Evolutionary conservation across 2,888 invertebrate species (phyloP), one percentile per base, ranked within the genome.

Genomic region (Caenorhabditis uteleia): DNA sequence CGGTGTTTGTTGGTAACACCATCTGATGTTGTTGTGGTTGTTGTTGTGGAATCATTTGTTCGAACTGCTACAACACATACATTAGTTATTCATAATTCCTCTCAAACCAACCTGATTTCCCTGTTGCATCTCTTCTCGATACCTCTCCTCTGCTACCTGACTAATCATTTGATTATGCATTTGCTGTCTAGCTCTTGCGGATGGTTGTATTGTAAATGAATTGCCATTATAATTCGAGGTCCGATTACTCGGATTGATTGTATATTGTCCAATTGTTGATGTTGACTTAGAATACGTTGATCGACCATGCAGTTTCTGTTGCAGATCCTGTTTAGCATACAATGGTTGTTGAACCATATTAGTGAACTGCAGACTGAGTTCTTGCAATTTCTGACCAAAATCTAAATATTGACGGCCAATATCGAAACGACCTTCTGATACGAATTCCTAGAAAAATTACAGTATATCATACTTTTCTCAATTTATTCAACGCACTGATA

Each of bases 331-430:
- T n/a, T n/a, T n/a, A n/a, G n/a, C n/a, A n/a, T n/a, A n/a, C n/a
- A n/a, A n/a, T n/a, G n/a, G n/a, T 8, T 12, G 10, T 3, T 25
- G 5, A 7, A 40, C 46, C 18, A 55, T 46, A 3, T 47, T 29
- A 4, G 57, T 42, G 46, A 45, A 66, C 14, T 48, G 43, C 3
- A 50, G 55, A 2, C 58, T 34, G 3, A 72, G 16, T 6, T 42
- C 23, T 8, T 60, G 54, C 26, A 72, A 53, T 5, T 64, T 53
- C 14, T 50, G 50, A 2, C 68, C 68, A 20, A 72, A 49, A 5
- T 69, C 62, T 0, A 60, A 10, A 12, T 68, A 16, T 10, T 44
- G 34, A 3, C 46, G 54, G 10, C 45, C 46, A 1, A 68, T 27
- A 16, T 65, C 60, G 16, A 66, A 62, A 8, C 46, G 29, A 1